These are phyloP conservation scores for Ibycter americanus DNA, from an alignment of 2,797 vertebrate species.

Conservation along the genomic window DNA sequence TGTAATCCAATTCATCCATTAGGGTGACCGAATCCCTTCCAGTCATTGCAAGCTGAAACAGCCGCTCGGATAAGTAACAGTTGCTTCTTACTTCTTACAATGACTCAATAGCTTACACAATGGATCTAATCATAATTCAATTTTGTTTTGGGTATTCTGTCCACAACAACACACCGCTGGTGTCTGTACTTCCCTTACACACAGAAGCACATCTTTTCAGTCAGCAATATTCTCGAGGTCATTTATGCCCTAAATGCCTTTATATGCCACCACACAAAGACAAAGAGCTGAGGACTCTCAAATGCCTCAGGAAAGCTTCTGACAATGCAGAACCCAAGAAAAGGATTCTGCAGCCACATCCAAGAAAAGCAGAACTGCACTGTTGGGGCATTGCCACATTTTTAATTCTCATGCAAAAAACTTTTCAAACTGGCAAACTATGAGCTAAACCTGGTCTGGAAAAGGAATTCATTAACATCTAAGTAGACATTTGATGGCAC, in stretches of 20 bases:
- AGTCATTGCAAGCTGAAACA: background rate
- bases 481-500: background rate
- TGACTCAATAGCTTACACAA: background rate
- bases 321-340: background rate
- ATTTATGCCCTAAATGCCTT: background rate
- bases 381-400: fast-evolving
- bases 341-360: background rate
- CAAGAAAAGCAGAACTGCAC: background rate
- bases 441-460: background rate
- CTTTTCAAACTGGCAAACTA: background rate
- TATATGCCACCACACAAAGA: fast-evolving
- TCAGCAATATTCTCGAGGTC: background rate
- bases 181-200: background rate
- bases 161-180: background rate
- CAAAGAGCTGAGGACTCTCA: background rate
- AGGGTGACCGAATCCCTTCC: background rate
- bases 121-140: background rate
- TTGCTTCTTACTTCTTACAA: background rate
- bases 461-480: background rate
- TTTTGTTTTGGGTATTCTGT: background rate
- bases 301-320: background rate
- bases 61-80: background rate
- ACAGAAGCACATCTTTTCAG: background rate
- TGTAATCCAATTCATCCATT: background rate
- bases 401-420: background rate